Base-by-base conservation (phyloP, 2,888 invertebrate species). In the Plebejus melissa region DNA sequence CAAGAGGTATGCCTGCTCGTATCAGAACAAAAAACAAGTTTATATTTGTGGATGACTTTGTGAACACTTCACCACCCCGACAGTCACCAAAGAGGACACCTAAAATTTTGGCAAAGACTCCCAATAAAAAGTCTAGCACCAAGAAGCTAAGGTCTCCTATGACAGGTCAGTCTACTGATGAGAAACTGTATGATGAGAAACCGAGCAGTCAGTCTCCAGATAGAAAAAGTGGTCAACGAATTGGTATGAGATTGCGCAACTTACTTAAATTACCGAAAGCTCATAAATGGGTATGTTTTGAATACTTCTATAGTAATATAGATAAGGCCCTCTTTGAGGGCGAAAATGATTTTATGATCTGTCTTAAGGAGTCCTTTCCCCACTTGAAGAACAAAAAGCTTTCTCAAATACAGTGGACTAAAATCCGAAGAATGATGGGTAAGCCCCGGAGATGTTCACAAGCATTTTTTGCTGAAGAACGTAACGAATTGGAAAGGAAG, bases 271-370 rank as follows among this genome's bases (percentile, higher is more conserved):
- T 99, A 79, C 99, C 99, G 0, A 99, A 99, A 93, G 99, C 99
- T 4, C 99, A 99, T 87, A 98, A 98, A 90, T 99, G 99, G 98
- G 99, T 99, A 9, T 99, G 98, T 88, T 99, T 98, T 90, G 99
- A 99, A 89, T 99, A 99, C 96, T 99, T 99, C 91, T 99, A 99
- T 90, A 99, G 99, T 81, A 99, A 99, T 84, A 97, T 99, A 82
- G 99, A 99, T 86, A 97, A 97, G 85, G 97, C 98, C 57, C 93
- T 99, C 58, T 99, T 99, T 90, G 96, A 97, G 80, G 98, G 98
- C 58, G 98, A 98, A 85, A 99, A 99, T 91, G 99, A 99, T 91
- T 99, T 99, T 86, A 97, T 96, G 90, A 96, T 97, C 79, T 99
- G 99, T 86, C 92, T 99, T 60, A 96, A 96, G 85, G 99, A 99